Evolutionary conservation across 2,797 vertebrate genomes (phyloP), one percentile per base, ranked within the genome.

Genomic region (Myiotriccus ornatus): DNA sequence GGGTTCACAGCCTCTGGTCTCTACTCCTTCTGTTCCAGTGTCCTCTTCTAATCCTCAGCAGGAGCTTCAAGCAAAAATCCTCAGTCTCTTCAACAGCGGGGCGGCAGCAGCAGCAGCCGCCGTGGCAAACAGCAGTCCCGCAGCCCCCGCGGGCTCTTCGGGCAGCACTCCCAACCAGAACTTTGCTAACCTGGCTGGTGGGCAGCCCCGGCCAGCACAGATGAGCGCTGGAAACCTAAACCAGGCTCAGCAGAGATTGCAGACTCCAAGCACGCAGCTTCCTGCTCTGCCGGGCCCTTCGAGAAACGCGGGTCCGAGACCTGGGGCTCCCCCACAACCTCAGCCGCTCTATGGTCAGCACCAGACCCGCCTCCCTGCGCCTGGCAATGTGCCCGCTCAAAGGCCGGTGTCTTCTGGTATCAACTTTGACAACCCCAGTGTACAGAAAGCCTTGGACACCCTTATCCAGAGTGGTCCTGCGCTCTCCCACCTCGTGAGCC

Each of bases 401-500:
- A 98, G 99, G 97, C 97, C 98, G 0, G 94, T 95, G 41, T 94
- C 98, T 32, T 95, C 98, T 73, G 98, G 98, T 32, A 99, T 99
- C 97, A 99, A 99, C 97, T 99, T 99, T 71, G 99, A 99, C 97
- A 99, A 99, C 98, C 99, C 99, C 12, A 99, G 99, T 77, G 99
- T 99, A 83, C 99, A 99, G 98, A 99, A 99, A 96, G 99, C 99
- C 62, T 98, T 99, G 84, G 99, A 99, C 97, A 99, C 99, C 9
- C 98, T 99, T 59, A 99, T 99, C 94, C 99, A 99, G 98, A 99
- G 99, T 34, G 99, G 99, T 60, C 99, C 99, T 19, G 97, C 99
- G 18, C 98, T 99, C 88, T 99, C 99, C 95, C 99, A 99, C 96
- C 97, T 99, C 59, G 99, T 99, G 69, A 98, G 97, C 87, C 98